Evolutionary conservation across 2,113 vertebrate genomes (phyloP), one percentile per base, ranked within the genome.

Genomic region (Oriolus oriolus): DNA sequence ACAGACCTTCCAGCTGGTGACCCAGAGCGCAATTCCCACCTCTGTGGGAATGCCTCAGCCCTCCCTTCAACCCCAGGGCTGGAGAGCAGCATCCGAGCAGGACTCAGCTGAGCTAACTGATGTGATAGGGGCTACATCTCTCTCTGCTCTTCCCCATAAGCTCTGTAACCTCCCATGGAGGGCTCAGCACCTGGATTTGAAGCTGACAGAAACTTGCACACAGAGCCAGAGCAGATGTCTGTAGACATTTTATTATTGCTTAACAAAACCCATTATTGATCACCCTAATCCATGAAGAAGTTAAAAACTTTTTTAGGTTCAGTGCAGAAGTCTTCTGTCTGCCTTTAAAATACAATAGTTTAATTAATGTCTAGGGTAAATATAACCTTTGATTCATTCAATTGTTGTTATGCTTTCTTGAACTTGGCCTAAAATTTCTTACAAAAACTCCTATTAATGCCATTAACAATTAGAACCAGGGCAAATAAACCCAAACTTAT

Each of bases 161-260:
- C 15, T 24, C 17, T 7, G 10, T 6, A 39, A 77, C 5, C 4
- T 78, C 28, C 33, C 2, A 0, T 6, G 11, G 28, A 26, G 16
- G 2, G 31, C 45, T 83, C 28, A 73, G 15, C 7, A 68, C 28
- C 21, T 45, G 37, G 3, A 35, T 41, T 49, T 56, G 53, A 56
- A 44, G 13, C 16, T 42, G 20, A 23, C 12, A 49, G 73, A 64
- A 80, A 7, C 12, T 63, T 57, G 30, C 19, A 22, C 16, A 42
- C 13, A 13, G 16, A 90, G 15, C 10, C 31, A 60, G 21, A 41
- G 15, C 0, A 0, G 8, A 35, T 45, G 13, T 31, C 28, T 33
- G 15, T 20, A 66, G 37, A 15, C n/a, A 44, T 39, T 75, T 59
- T 53, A 16, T 31, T 39, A 37, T 37, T 78, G 33, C 22, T 84